Percentiles rank a stretch among this genome's conserved stretches.
Evolutionary conservation across 2,113 vertebrate species (phyloP).

Genomic region (Nibea albiflora): DNA sequence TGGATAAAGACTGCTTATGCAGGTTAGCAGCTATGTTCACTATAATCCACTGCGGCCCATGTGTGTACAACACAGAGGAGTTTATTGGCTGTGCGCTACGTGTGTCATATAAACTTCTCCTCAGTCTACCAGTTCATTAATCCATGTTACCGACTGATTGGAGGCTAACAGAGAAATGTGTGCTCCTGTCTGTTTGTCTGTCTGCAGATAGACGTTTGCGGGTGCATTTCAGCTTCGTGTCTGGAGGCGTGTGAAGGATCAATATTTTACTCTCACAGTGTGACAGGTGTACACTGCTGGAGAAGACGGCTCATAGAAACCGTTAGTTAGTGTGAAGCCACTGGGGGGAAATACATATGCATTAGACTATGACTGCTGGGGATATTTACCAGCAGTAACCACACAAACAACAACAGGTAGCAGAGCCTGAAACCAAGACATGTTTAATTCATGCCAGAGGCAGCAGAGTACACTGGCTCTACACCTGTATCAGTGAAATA

Average conservation of each 20-base stretch:
- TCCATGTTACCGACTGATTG: constrained; percentile 70
- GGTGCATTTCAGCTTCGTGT: constrained; percentile 42
- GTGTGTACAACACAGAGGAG: not conserved
- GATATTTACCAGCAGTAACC: constrained; percentile 75
- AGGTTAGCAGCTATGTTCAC: constrained; percentile 6
- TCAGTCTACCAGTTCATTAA: constrained; percentile 68
- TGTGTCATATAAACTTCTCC: constrained; percentile 40
- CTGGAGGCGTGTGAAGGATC: constrained; percentile 64
- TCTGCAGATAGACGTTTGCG: constrained; percentile 37
- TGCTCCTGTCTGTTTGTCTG: constrained; percentile 28
- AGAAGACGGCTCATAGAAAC: constrained; percentile 64
- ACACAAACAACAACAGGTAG: constrained; percentile 78
- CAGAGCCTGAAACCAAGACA: constrained; percentile 67
- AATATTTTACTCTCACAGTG: constrained; percentile 72
- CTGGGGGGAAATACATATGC: constrained; percentile 75
- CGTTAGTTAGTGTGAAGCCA: constrained; percentile 71
- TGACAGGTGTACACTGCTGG: constrained; percentile 69
- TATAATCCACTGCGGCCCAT: not conserved
- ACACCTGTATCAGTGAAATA: constrained; percentile 64
- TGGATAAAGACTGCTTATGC: constrained; percentile 10
- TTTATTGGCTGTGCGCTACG: constrained; percentile 6
- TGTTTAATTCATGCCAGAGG: constrained; percentile 80
- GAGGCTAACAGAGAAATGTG: constrained; percentile 58
- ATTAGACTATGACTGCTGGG: constrained; percentile 67
- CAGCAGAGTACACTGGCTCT: constrained; percentile 44